Conservation (phyloP, 2,113 vertebrate species). For the Psilopsiagon aurifrons region DNA sequence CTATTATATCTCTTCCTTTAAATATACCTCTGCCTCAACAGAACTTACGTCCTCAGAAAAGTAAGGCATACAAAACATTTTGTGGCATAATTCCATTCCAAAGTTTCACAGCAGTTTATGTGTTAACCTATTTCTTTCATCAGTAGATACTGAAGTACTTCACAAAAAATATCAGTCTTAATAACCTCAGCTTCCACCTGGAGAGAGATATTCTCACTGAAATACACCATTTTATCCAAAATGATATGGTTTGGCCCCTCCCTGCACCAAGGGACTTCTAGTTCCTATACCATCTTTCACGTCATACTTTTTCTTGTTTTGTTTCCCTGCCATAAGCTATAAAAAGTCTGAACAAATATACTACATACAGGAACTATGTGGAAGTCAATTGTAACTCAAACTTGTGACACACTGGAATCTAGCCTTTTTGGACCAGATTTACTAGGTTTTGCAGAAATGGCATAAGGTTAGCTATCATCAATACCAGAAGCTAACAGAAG, state of each 20-base stretch:
- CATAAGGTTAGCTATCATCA: background rate
- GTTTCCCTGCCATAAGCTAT: background rate
- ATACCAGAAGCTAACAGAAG: background rate
- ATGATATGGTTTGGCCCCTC: background rate
- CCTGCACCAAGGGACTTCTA: background rate
- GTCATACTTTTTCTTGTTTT: background rate
- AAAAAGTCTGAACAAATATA: fast-evolving
- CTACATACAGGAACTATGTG: background rate
- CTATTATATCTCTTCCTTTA: background rate
- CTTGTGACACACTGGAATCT: fast-evolving
- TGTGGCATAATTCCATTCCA: background rate
- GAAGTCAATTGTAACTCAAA: background rate
- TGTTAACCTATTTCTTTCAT: background rate
- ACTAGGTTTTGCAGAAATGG: background rate
- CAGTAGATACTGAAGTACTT: background rate
- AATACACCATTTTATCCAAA: background rate
- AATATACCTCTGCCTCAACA: background rate
- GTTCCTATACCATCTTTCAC: fast-evolving
- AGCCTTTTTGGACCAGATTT: background rate
- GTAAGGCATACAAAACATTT: background rate
- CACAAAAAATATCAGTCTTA: background rate
- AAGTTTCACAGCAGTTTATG: background rate
- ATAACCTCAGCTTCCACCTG: background rate
- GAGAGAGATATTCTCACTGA: background rate
- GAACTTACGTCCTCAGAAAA: background rate